Percentiles rank a stretch among this genome's conserved stretches.
Evolutionary conservation across 2,113 vertebrate species (phyloP).

Genomic region (Odocoileus hemionus): DNA sequence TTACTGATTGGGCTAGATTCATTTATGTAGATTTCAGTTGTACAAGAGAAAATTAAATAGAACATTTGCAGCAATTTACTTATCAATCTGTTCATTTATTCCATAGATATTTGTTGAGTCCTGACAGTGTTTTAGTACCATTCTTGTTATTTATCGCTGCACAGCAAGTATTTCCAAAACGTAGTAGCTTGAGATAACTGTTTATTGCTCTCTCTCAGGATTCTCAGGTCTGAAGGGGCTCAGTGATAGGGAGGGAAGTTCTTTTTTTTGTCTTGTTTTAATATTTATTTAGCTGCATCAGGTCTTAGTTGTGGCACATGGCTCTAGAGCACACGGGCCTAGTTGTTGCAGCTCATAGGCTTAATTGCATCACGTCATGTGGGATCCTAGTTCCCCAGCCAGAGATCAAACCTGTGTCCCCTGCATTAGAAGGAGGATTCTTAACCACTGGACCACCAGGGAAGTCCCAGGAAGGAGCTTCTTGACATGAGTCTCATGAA

Average conservation of each 20-base stretch:
- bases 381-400: not conserved
- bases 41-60: not conserved
- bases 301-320: not conserved
- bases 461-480: not conserved
- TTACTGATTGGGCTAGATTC: not conserved
- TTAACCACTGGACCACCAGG: not conserved
- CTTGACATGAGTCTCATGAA: not conserved
- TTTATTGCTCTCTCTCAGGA: not conserved
- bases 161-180: not conserved
- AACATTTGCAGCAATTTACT: not conserved
- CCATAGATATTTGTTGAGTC: not conserved
- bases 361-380: not conserved
- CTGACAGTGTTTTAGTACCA: not conserved
- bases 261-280: not conserved
- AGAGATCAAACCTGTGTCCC: not conserved
- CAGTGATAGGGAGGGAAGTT: not conserved
- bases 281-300: not conserved
- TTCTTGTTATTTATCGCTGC: not conserved
- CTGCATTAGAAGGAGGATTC: not conserved
- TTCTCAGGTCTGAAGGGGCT: not conserved
- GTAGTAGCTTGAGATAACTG: not conserved
- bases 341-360: not conserved
- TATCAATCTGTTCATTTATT: not conserved
- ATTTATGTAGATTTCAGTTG: not conserved
- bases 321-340: not conserved